Conservation (phyloP, 2,113 vertebrate genomes). For the Tringa solitaria region DNA sequence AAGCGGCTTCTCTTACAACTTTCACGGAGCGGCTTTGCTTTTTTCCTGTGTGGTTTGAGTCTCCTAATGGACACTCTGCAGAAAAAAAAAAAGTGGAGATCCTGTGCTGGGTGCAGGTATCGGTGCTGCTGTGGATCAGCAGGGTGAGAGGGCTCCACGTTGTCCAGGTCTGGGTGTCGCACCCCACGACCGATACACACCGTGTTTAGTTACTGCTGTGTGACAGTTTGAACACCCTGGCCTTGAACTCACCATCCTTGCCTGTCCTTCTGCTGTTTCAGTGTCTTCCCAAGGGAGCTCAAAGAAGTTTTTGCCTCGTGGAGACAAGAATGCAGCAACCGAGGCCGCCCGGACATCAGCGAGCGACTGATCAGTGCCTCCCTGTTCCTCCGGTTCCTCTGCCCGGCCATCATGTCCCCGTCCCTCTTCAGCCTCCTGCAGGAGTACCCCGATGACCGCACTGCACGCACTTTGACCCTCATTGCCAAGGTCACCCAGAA, state of each 20-base stretch:
- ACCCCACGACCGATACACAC: rapidly evolving
- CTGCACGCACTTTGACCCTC: conserved; percentile 93
- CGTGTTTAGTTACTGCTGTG: background rate
- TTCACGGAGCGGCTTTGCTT: background rate
- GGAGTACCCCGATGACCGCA: conserved; percentile 97
- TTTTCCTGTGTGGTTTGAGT: background rate
- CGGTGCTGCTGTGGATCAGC: background rate
- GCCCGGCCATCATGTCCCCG: conserved; percentile 98
- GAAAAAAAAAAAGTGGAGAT: background rate
- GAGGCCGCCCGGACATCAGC: conserved; percentile 95
- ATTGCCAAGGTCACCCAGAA: conserved; percentile 99
- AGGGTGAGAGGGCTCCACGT: background rate
- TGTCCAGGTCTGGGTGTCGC: background rate
- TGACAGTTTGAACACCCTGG: background rate
- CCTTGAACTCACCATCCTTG: background rate
- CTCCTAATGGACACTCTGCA: background rate
- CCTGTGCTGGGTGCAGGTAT: background rate
- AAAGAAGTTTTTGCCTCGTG: conserved; percentile 98
- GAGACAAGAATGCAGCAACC: conserved; percentile 95
- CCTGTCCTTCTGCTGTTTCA: conserved; percentile 45
- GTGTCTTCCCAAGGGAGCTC: conserved; percentile 94
- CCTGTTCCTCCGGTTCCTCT: conserved; percentile 95
- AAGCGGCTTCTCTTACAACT: background rate
- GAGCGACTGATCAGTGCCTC: conserved; percentile 97
- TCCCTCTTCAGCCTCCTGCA: conserved; percentile 96